Percentiles rank a stretch among this genome's conserved stretches.
These are phyloP conservation scores for Paradisaea rubra DNA, from an alignment of 2,113 vertebrate species.

Conservation along the genomic window DNA sequence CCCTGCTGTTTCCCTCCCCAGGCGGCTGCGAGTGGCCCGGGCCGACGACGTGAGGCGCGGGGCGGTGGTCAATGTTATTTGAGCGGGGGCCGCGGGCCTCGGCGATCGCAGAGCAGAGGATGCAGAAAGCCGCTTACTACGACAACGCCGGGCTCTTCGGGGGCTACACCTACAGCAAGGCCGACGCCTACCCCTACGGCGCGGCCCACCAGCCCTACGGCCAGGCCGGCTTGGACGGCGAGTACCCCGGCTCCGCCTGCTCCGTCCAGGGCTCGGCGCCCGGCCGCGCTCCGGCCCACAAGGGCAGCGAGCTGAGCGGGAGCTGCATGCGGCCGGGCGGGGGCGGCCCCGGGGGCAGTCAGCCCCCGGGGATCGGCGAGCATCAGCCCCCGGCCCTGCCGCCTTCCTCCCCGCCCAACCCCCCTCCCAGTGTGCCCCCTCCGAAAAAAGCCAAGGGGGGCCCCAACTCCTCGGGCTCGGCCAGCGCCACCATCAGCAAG, in stretches of 20 bases:
- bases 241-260: conserved; percentile 90
- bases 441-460: conserved; percentile 89
- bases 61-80: conserved; percentile 87
- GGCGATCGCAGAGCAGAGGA: conserved; percentile 81
- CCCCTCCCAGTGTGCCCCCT: conserved; percentile 80
- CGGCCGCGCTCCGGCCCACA: conserved; percentile 81
- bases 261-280: conserved; percentile 85
- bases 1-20: conserved; percentile 43
- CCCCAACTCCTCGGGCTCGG: conserved; percentile 71
- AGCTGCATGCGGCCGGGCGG: conserved; percentile 90
- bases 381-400: conserved; percentile 83
- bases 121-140: conserved; percentile 99
- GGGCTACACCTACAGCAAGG: conserved; percentile 91
- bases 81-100: conserved; percentile 80
- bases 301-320: conserved; percentile 86
- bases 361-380: conserved; percentile 79
- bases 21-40: conserved; percentile 74
- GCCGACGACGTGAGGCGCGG: conserved; percentile 78
- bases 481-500: conserved; percentile 87
- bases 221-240: conserved; percentile 82
- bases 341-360: conserved; percentile 78
- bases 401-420: conserved; percentile 85
- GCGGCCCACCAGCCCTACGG: conserved; percentile 87
- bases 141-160: conserved; percentile 96
- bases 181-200: conserved; percentile 88